Base-by-base conservation (phyloP, 2,113 vertebrate species). In the Scatophagus argus region DNA sequence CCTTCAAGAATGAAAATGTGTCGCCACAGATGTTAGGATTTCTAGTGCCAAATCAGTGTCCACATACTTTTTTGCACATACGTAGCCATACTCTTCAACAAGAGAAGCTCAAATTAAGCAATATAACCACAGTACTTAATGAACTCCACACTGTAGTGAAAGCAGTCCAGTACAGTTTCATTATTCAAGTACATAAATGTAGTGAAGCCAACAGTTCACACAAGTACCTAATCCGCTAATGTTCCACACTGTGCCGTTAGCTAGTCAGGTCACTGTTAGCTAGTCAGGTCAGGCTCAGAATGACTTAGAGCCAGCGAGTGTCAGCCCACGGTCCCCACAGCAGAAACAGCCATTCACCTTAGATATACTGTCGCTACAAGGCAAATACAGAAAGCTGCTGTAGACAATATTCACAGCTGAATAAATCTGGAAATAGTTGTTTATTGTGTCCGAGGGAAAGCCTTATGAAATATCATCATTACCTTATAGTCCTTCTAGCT, bases 401-500 rank as follows among this genome's bases (percentile, higher is more conserved):
- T 7, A 16, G 36, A 11, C 19, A 34, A 10, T 31, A 5, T 21
- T 3, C 3, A 39, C 13, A 6, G 8, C 9, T 17, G 8, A 19
- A 34, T 38, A 68, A 8, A 62, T 4, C 12, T 55, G 16, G 2
- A 3, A 27, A 23, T n/a, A 47, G 23, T 13, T 21, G 32, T 31
- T 19, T n/a, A 21, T 1, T 16, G 47, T 3, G 11, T 46, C 5
- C 6, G 19, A 29, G 2, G 0, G 25, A 13, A 44, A 25, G 0
- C 16, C 34, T 21, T 8, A 32, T 36, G 16, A 23, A 34, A 29
- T 9, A 19, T 70, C 23, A 43, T 11, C 21, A 3, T 74, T 92
- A 94, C 93, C 92, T 92, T 73, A 84, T 58, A n/a, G 83, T 92
- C 78, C 90, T 74, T 29, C 58, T 74, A 0, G 79, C 23, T 81